Evolutionary conservation across 1,140 invertebrate genomes (phyloP).

Genomic region (Periplaneta americana): DNA sequence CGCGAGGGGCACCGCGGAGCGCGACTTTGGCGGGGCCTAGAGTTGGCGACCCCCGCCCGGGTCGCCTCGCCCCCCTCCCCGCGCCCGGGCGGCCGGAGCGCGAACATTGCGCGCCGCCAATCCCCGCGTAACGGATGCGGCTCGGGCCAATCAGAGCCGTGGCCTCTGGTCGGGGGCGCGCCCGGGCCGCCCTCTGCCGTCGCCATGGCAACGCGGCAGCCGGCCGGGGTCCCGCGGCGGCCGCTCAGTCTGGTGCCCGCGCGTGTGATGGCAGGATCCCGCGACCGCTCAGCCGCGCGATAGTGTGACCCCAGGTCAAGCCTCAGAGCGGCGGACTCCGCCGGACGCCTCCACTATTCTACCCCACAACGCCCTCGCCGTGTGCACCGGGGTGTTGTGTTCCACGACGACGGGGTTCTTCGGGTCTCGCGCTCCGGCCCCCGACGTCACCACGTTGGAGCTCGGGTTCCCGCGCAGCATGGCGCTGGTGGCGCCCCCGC

Average conservation of each 20-base stretch:
- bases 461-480: slow-evolving; percentile 56
- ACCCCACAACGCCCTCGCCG: slow-evolving; percentile 25
- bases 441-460: slow-evolving; percentile 38
- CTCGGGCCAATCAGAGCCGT: slow-evolving; percentile 6
- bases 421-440: slow-evolving; percentile 36
- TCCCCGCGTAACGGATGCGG: neutral
- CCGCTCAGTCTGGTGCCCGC: neutral
- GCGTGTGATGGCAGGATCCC: neutral
- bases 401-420: slow-evolving; percentile 37
- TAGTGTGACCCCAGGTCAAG: neutral
- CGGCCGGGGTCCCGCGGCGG: neutral
- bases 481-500: slow-evolving; percentile 61
- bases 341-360: slow-evolving; percentile 11
- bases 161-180: neutral
- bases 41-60: neutral
- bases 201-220: neutral
- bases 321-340: neutral
- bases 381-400: slow-evolving; percentile 43
- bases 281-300: neutral
- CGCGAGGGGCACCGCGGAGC: neutral
- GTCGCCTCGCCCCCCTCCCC: neutral
- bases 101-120: neutral
- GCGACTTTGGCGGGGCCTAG: neutral
- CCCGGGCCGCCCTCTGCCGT: neutral
- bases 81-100: neutral